Evolutionary conservation across 2,888 invertebrate species (phyloP), one percentile per base, ranked within the genome.

Genomic region (Melieria omissa): DNA sequence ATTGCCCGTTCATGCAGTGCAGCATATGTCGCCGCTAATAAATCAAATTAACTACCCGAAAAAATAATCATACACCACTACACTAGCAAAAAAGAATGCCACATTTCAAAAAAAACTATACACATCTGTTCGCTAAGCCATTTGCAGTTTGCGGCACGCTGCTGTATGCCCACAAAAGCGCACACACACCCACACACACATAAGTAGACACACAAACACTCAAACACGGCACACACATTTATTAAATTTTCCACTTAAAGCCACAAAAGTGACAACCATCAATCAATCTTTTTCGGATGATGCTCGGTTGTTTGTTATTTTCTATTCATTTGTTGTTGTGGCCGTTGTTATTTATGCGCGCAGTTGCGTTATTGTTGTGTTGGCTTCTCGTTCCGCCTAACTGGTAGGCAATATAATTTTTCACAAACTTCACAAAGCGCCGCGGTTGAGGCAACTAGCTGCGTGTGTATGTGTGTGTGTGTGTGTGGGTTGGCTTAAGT

Each of bases 171-270:
- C 49, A 49, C 2, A 49, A 49, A 10, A 52, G 52, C 29, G 29
- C 29, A 29, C 16, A 16, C 16, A 16, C 16, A 16, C 16, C 1
- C 16, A 16, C 14, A 5, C 12, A 14, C 1, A 52, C n/a, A 52
- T 5, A 52, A 4, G 52, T n/a, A 7, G 5, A 5, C 5, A 52
- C 41, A 61, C 41, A 61, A 44, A 16, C 14, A 5, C 44, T 9
- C 44, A 73, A 77, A 72, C 66, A 74, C 78, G 73, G 80, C 80
- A 67, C 81, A 79, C 78, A 80, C 78, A 79, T 79, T 79, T 80
- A 79, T 79, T 80, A 79, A 79, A 77, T 73, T 75, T 67, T 65
- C 10, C 54, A 47, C 52, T 16, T 16, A 55, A 61, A 69, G 45
- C 42, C 76, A 68, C 79, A 55, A 75, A 71, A 75, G 64, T 71